A percentile compares a stretch with the other conserved stretches of the same genome.
Conservation (phyloP, 2,888 invertebrate genomes). For the Entomobrya proxima region DNA sequence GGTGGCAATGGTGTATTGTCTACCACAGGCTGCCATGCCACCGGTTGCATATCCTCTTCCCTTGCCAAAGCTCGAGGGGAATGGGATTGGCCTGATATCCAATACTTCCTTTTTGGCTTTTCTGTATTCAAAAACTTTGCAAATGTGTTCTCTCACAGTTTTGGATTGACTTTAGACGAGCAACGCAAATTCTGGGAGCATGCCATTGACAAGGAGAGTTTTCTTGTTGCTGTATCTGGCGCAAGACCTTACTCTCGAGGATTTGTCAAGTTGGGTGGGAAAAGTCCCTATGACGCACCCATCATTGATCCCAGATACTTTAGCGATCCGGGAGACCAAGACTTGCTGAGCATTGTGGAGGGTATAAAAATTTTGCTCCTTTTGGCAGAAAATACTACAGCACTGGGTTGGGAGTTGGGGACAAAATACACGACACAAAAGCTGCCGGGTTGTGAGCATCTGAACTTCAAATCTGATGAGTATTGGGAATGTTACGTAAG, state of each 20-base stretch:
- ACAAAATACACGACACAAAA: conserved; percentile 36
- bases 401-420: conserved; percentile 31
- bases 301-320: conserved; percentile 66
- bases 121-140: not conserved
- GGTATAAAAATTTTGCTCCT: conserved; percentile 19
- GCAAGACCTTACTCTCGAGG: conserved; percentile 62
- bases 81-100: conserved; percentile 72
- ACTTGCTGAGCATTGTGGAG: conserved; percentile 34
- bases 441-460: conserved; percentile 61
- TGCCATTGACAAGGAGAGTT: not conserved
- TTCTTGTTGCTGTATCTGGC: conserved; percentile 31
- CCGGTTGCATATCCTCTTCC: conserved; percentile 63
- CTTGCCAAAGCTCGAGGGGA: conserved; percentile 70
- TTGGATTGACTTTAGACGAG: not conserved
- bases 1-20: conserved; percentile 63
- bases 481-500: conserved; percentile 56
- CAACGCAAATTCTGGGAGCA: not conserved
- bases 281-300: conserved; percentile 38
- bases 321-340: conserved; percentile 32
- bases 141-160: not conserved
- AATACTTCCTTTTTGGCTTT: conserved; percentile 27
- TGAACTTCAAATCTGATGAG: conserved; percentile 49
- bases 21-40: conserved; percentile 55
- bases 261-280: conserved; percentile 43
- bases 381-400: conserved; percentile 46